Evolutionary conservation across 2,113 vertebrate genomes (phyloP), one percentile per base, ranked within the genome.

Genomic region (Zingel zingel): DNA sequence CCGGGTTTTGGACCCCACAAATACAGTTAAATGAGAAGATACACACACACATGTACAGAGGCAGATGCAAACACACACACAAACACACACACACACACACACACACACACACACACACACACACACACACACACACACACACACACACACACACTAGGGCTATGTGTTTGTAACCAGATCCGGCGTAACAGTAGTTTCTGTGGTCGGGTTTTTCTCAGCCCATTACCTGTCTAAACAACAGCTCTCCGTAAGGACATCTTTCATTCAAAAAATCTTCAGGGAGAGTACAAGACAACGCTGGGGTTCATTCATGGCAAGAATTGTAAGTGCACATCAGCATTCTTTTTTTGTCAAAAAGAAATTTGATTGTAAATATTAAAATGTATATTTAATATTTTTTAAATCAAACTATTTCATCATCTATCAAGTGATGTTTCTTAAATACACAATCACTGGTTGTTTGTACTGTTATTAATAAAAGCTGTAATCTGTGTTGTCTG

Each of bases 181-280:
- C 85, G 48, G 88, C 77, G 19, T 85, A 79, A 82, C 74, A 64
- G 81, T 14, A 72, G 70, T 85, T 87, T 91, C 76, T 91, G 86
- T 83, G 83, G 86, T 91, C 59, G 23, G 87, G 73, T 86, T 88
- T 84, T 80, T 88, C 82, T 86, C 81, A 84, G 88, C 86, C 69
- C 86, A 84, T 94, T 92, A 93, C 90, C 91, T 91, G 82, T 91
- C 81, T 83, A 91, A 93, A 90, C 85, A 88, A 83, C 72, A 54
- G 78, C 77, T 83, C 81, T 81, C 70, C 83, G 57, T 77, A n/a
- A 81, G 59, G 72, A 85, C 39, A 50, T 76, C 61, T 54, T 78
- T 88, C 83, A 83, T 59, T 79, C 73, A 82, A 43, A 21, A 76
- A 64, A 69, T 33, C 59, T 66, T 19, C 39, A 47, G 25, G 61